Conservation (phyloP, 2,113 vertebrate species). For the Notarius lentiginosus region DNA sequence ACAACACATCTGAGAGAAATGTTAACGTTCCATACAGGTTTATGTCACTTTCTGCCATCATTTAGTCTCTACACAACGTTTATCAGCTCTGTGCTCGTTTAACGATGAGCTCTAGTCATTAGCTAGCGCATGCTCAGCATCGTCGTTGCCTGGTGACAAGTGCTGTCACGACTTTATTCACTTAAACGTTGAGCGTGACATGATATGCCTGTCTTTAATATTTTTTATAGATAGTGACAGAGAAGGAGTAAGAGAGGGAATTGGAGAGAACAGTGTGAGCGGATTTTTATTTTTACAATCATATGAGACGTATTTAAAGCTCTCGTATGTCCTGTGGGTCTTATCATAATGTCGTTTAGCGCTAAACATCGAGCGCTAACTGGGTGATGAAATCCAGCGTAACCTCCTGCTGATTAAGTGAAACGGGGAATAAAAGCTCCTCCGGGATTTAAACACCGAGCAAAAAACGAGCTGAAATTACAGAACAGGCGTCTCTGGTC, state of each 20-base stretch:
- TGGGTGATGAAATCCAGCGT: conserved; percentile 17
- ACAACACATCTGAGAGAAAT: neutral
- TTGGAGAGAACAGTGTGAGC: neutral
- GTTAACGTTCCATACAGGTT: neutral
- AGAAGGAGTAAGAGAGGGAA: neutral
- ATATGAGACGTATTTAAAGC: conserved; percentile 12
- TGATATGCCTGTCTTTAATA: neutral
- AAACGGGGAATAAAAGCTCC: conserved; percentile 18
- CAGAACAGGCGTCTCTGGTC: neutral
- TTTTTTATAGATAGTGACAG: neutral
- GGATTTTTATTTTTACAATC: neutral
- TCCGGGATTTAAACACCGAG: conserved; percentile 11
- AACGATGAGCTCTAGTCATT: neutral
- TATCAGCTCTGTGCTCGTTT: neutral
- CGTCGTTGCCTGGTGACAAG: neutral
- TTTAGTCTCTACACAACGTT: neutral
- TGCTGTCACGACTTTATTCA: conserved; percentile 15
- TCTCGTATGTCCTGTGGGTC: neutral
- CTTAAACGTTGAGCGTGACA: neutral
- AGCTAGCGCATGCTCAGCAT: neutral
- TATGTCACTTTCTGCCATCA: neutral
- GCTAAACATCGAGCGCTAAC: conserved; percentile 4
- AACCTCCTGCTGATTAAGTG: conserved; percentile 25
- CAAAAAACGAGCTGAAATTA: neutral
- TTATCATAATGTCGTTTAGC: conserved; percentile 25